These are phyloP conservation scores for Serinus canaria DNA, from an alignment of 2,113 vertebrate genomes.

Conservation along the genomic window DNA sequence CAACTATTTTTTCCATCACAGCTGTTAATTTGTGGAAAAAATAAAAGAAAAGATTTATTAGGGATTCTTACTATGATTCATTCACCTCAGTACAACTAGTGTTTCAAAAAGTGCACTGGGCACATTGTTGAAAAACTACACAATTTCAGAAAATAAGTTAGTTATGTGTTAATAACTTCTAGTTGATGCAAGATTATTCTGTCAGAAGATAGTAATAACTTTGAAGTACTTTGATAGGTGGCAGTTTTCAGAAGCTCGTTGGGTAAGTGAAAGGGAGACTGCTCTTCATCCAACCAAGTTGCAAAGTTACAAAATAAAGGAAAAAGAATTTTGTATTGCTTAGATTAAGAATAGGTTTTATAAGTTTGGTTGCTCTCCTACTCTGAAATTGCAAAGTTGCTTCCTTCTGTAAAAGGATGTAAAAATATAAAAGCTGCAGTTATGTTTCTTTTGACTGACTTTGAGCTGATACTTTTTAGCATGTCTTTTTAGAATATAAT, in stretches of 20 bases:
- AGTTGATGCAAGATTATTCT: not conserved
- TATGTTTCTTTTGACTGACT: not conserved
- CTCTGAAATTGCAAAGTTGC: not conserved
- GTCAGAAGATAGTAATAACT: not conserved
- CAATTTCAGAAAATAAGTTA: not conserved
- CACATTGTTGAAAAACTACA: not conserved
- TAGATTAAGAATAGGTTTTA: too few relatives aligned
- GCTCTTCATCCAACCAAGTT: too few relatives aligned
- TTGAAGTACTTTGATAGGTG: not conserved
- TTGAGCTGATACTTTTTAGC: not conserved
- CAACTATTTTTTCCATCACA: not conserved
- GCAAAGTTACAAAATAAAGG: too few relatives aligned
- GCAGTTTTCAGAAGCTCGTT: not conserved
- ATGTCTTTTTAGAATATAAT: not conserved
- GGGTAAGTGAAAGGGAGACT: not conserved
- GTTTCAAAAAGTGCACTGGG: not conserved
- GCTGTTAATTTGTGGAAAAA: not conserved
- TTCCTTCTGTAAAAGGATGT: not conserved
- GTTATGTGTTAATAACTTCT: not conserved
- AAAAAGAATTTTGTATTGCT: too few relatives aligned
- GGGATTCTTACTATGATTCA: not conserved
- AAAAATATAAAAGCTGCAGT: not conserved
- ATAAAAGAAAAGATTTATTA: not conserved
- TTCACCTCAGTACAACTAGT: not conserved
- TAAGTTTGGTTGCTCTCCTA: too few relatives aligned